Conservation (phyloP, 2,113 vertebrate genomes). For the Pithys albifrons region DNA sequence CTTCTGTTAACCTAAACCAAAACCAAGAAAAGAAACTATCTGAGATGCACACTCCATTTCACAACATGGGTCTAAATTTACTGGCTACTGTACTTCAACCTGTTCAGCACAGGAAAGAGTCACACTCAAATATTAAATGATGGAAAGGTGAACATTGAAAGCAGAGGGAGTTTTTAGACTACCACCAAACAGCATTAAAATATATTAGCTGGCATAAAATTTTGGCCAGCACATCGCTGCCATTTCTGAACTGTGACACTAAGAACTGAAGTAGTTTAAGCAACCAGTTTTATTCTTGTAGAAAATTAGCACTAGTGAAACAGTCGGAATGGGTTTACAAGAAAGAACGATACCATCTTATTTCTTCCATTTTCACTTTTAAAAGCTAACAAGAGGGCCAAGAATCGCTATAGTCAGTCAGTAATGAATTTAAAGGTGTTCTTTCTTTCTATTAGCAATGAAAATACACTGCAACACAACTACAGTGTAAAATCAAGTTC, state of each 20-base stretch:
- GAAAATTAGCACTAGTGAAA: neutral
- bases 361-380: neutral
- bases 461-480: neutral
- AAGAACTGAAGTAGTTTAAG: neutral
- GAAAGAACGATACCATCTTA: neutral
- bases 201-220: neutral
- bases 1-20: slow-evolving; percentile 64
- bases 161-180: neutral
- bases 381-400: neutral
- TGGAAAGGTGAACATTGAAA: neutral
- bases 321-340: neutral
- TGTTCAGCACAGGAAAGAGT: neutral
- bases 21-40: slow-evolving; percentile 73
- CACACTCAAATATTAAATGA: neutral
- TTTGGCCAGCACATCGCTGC: neutral
- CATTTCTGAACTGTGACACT: neutral
- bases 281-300: neutral
- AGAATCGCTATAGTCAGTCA: neutral
- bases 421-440: neutral
- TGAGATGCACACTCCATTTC: slow-evolving; percentile 11
- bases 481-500: neutral
- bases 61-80: slow-evolving; percentile 5
- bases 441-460: neutral
- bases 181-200: neutral
- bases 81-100: neutral